Percentiles rank a stretch among this genome's conserved stretches.
Conservation (phyloP, 2,113 vertebrate genomes). For the Gobius niger region DNA sequence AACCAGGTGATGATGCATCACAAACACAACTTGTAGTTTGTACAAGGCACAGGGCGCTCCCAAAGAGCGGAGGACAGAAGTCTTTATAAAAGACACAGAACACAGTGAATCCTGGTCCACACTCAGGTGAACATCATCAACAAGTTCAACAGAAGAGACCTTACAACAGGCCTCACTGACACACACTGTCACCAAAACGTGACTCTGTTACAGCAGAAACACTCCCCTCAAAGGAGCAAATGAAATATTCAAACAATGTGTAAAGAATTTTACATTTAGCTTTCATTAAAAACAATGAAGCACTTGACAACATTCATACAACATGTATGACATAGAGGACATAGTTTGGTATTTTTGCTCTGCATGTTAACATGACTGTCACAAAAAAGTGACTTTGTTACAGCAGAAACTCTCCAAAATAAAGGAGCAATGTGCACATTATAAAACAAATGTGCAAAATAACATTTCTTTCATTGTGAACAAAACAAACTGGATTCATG, state of each 20-base stretch:
- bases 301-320: slow-evolving; percentile 22
- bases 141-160: not conserved
- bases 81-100: slow-evolving; percentile 38
- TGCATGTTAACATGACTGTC: not conserved
- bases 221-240: not conserved
- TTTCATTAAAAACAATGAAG: not conserved
- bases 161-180: slow-evolving; percentile 22
- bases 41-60: slow-evolving; percentile 32
- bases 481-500: slow-evolving; percentile 19
- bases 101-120: not conserved
- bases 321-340: slow-evolving; percentile 17
- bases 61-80: slow-evolving; percentile 14
- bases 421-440: not conserved
- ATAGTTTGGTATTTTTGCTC: no score
- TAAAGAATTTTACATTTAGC: not conserved
- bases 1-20: slow-evolving; percentile 9
- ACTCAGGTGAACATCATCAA: not conserved
- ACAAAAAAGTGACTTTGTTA: not conserved
- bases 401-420: not conserved
- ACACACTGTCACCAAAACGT: not conserved
- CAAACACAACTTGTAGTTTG: slow-evolving; percentile 26
- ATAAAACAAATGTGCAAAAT: not conserved
- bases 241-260: not conserved
- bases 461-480: not conserved
- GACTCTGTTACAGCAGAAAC: not conserved